A percentile compares a stretch with the other conserved stretches of the same genome.
phyloP scores from a whole-genome alignment of 1,140 invertebrate genomes.

The Drosophila lini region DNA sequence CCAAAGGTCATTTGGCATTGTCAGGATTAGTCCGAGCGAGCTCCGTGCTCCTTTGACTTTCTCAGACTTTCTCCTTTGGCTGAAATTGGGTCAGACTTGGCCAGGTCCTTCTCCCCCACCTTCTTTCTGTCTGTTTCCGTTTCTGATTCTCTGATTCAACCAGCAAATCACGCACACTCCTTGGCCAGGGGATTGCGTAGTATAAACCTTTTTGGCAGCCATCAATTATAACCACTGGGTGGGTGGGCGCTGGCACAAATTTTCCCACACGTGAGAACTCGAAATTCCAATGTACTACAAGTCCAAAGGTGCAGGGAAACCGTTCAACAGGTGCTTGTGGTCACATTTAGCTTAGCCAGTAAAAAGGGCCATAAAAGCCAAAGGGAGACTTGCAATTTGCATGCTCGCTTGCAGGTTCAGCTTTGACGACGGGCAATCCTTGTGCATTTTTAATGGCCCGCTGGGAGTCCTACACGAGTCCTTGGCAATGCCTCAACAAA shows the following conservation, averaged over 20 bases:
- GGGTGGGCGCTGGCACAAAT: conserved; percentile 8
- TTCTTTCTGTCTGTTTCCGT: conserved; percentile 66
- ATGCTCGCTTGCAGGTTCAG: conserved; percentile 34
- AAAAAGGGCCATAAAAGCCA: conserved; percentile 1
- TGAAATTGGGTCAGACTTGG: conserved; percentile 66
- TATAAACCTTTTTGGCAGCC: conserved; percentile 34
- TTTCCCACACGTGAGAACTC: conserved; percentile 24
- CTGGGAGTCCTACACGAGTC: conserved; percentile 26
- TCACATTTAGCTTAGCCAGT: conserved; percentile 24
- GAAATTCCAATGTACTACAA: conserved; percentile 14
- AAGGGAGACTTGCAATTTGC: conserved; percentile 42
- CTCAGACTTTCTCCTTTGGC: not conserved
- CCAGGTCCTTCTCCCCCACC: conserved; percentile 23
- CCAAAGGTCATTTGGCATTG: conserved; percentile 77
- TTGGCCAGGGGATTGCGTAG: conserved; percentile 11
- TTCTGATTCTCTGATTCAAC: conserved; percentile 30
- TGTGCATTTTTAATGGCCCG: conserved; percentile 45
- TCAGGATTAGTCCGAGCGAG: conserved; percentile 54
- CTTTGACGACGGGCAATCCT: conserved; percentile 40
- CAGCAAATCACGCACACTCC: conserved; percentile 34
- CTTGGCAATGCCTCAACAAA: conserved; percentile 51
- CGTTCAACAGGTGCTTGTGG: conserved; percentile 60
- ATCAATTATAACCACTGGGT: conserved; percentile 37
- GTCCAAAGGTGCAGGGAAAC: not conserved
- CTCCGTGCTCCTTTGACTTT: not conserved